phyloP scores from a whole-genome alignment of 2,113 vertebrate species.

The Malurus melanocephalus region DNA sequence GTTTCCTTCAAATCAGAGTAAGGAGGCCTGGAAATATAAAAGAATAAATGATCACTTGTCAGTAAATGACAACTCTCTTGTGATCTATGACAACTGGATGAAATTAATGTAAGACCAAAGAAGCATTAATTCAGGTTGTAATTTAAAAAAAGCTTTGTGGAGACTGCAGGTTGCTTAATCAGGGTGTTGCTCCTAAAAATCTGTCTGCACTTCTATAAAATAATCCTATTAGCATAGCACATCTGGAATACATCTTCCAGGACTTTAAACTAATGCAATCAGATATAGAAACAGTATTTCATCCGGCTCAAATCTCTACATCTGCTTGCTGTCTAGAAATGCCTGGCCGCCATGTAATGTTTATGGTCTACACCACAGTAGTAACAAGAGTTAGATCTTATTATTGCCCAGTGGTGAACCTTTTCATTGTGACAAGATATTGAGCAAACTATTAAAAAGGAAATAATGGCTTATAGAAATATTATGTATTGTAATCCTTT shows the following conservation, averaged over 20 bases:
- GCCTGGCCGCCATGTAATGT: background rate
- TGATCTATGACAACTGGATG: background rate
- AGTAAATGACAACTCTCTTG: background rate
- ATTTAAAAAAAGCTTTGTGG: background rate
- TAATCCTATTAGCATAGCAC: constrained; percentile 5
- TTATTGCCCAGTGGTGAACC: background rate
- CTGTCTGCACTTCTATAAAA: background rate
- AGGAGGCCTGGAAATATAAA: background rate
- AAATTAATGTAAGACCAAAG: background rate
- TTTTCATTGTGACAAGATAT: constrained; percentile 34
- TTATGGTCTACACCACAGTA: background rate
- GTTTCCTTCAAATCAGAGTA: background rate
- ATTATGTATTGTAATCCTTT: background rate
- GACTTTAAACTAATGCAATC: constrained; percentile 7
- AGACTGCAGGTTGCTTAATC: background rate
- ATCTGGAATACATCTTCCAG: constrained; percentile 12
- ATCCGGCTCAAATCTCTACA: constrained; percentile 1
- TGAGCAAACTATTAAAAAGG: background rate
- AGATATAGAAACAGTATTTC: constrained; percentile 14
- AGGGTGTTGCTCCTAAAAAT: background rate
- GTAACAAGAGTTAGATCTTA: background rate
- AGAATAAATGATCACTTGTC: background rate
- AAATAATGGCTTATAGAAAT: constrained; percentile 3
- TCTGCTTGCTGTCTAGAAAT: background rate
- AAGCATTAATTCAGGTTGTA: background rate